phyloP scores from a whole-genome alignment of 1,140 invertebrate species.

The Aplysia californica region DNA sequence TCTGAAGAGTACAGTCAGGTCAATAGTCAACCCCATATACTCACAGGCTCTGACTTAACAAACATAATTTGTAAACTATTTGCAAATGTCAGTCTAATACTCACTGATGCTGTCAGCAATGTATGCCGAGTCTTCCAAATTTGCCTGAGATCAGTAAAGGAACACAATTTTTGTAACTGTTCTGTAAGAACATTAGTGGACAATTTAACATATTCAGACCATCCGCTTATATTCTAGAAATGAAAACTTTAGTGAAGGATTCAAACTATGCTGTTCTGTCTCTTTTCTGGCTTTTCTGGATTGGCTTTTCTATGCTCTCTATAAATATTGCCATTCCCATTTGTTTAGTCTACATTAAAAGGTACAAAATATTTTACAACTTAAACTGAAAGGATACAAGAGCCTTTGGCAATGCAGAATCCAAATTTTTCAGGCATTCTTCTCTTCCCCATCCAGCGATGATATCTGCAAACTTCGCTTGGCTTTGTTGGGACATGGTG shows the following conservation, averaged over 20 bases:
- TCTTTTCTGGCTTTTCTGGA: background rate
- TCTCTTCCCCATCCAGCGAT: background rate
- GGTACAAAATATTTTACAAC: too few species aligned
- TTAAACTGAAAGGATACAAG: conserved; percentile 24
- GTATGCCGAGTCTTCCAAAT: conserved; percentile 6
- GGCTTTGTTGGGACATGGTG: conserved; percentile 15
- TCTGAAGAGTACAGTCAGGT: too few species aligned
- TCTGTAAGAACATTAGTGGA: background rate
- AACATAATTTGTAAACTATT: too few species aligned
- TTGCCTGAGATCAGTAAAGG: background rate
- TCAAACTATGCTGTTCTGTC: background rate
- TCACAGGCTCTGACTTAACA: too few species aligned
- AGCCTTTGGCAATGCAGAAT: background rate
- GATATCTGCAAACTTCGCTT: background rate
- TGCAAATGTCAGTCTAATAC: too few species aligned
- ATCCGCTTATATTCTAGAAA: background rate
- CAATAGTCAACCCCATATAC: too few species aligned
- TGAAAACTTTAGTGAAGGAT: background rate
- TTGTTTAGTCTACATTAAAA: too few species aligned
- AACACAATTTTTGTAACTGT: background rate
- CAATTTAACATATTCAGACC: background rate
- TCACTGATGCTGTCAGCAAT: conserved; percentile 13
- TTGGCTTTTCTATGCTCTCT: background rate
- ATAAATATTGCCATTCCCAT: too few species aligned
- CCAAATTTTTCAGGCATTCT: conserved; percentile 3